Base-by-base conservation (phyloP, 2,797 vertebrate genomes). In the Myiothlypis coronata region DNA sequence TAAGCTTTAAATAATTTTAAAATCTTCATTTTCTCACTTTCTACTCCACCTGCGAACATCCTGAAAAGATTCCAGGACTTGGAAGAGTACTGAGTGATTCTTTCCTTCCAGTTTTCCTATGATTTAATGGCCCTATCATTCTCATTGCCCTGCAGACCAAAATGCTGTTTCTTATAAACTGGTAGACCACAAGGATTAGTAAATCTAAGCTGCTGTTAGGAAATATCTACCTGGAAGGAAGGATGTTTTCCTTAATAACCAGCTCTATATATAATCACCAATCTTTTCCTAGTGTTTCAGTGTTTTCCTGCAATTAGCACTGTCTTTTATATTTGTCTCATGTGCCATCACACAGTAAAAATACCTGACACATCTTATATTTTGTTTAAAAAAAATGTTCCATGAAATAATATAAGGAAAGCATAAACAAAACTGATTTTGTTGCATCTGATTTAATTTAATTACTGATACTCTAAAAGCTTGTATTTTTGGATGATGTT, bases 381-480 rank as follows among this genome's bases (percentile, higher is more conserved):
- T 82, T 84, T 78, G 2, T 77, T 90, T 27, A 49, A 30, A 59
- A 85, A 83, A 67, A 69, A 20, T 5, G 1, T 35, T 77, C 9
- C 8, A 10, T 37, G 34, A 78, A 75, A 14, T 11, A 87, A 39
- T 39, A 20, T 39, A 52, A 81, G 12, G 6, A 64, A 83, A 60
- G 0, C n/a, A 69, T 57, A 75, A 71, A 6, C 6, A 68, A 57
- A 61, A 30, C 6, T 64, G 18, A 32, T 56, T 81, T 79, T 72
- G 4, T 16, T 78, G 30, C 27, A 53, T 72, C n/a, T 79, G 30
- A 55, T 89, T 79, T 53, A n/a, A 49, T 78, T 63, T 67, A 47
- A 47, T 55, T 71, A 65, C 3, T 3, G 0, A 0, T 57, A 59
- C 4, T 8, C 7, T 52, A 76, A 72, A 41, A 35, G 17, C 23